These are phyloP conservation scores for human (Homo sapiens) DNA, from an alignment of 2,113 vertebrate genomes.

Conservation along the genomic window GRCh38 chr2:141262001-141262500, in stretches of 20 bases:
- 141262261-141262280: not conserved
- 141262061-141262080: not conserved
- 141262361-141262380: not conserved
- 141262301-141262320: not conserved
- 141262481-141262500: not conserved
- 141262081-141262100: not conserved
- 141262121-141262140: slow-evolving; percentile 16
- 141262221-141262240: not conserved
- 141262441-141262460: not conserved
- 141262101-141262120: not conserved
- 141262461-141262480: not conserved
- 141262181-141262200: not conserved
- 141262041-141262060: not conserved
- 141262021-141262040: not conserved
- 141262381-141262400: not conserved
- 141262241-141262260: not conserved
- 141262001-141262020: not conserved
- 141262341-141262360: not conserved
- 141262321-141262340: not conserved
- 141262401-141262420: not conserved
- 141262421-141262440: not conserved
- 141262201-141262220: not conserved
- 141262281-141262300: not conserved
- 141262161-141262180: not conserved
- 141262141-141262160: not conserved